Percentiles rank a stretch among this genome's conserved stretches.
phyloP scores from a whole-genome alignment of 2,113 vertebrate species.

The Noturus placidus region DNA sequence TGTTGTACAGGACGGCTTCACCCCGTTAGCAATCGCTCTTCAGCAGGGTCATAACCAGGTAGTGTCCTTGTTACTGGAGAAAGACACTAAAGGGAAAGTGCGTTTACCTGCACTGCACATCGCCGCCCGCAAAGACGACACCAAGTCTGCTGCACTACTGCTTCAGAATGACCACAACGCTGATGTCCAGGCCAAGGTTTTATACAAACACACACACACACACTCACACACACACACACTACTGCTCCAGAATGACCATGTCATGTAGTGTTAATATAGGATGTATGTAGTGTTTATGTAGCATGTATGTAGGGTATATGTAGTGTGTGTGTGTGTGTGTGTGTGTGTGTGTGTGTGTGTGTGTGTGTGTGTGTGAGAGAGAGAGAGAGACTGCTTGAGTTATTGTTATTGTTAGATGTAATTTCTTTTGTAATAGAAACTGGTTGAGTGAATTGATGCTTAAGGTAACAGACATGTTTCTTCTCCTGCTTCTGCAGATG shows the following conservation, averaged over 20 bases:
- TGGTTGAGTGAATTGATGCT: no score
- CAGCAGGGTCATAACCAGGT: slow-evolving; percentile 97
- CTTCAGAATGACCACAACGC: slow-evolving; percentile 98
- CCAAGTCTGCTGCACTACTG: slow-evolving; percentile 91
- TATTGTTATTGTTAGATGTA: no score
- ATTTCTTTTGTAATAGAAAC: no score
- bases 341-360: no score
- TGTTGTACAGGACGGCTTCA: slow-evolving; percentile 87
- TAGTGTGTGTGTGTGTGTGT: no score
- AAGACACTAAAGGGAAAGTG: slow-evolving; percentile 97
- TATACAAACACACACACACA: background rate
- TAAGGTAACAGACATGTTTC: slow-evolving; percentile 64
- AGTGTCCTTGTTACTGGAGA: slow-evolving; percentile 91
- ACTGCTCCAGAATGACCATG: background rate
- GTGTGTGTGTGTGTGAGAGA: no score
- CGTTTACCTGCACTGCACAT: slow-evolving; percentile 93
- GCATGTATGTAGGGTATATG: no score
- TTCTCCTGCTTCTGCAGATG: slow-evolving; percentile 85
- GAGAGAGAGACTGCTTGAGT: no score
- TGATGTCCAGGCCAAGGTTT: slow-evolving; percentile 98
- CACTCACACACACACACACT: background rate
- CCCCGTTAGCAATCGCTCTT: slow-evolving; percentile 91
- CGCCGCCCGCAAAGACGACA: slow-evolving; percentile 96
- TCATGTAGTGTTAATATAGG: background rate
- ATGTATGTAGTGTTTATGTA: background rate